Evolutionary conservation across 1,140 invertebrate species (phyloP).

Genomic region (Camponotus floridanus): DNA sequence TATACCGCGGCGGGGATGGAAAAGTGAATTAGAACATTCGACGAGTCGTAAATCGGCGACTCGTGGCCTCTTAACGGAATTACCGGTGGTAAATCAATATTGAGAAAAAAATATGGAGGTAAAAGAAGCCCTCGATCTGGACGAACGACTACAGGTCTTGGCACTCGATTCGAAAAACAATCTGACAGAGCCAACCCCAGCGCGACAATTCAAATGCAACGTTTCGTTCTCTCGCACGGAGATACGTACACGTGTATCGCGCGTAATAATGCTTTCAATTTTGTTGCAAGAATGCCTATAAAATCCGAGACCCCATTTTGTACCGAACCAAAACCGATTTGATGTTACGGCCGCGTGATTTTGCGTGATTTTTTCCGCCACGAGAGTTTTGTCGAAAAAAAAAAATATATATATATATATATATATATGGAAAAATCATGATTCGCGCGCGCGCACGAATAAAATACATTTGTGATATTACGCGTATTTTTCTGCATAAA

Average conservation of each 20-base stretch:
- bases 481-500: slow-evolving; percentile 34
- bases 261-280: slow-evolving; percentile 47
- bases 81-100: slow-evolving; percentile 76
- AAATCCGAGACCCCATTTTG: slow-evolving; percentile 21
- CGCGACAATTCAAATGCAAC: slow-evolving; percentile 36
- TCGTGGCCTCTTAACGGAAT: slow-evolving; percentile 74
- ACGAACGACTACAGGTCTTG: slow-evolving; percentile 43
- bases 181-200: slow-evolving; percentile 48
- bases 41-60: slow-evolving; percentile 73
- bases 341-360: slow-evolving; percentile 16
- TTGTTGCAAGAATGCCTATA: slow-evolving; percentile 20
- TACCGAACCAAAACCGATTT: slow-evolving; percentile 11
- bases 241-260: slow-evolving; percentile 49
- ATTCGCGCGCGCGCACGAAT: neutral
- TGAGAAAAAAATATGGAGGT: slow-evolving; percentile 45
- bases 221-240: neutral
- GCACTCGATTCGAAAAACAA: slow-evolving; percentile 58
- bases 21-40: slow-evolving; percentile 78
- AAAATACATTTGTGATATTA: neutral
- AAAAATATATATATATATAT: too few relatives aligned
- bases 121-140: slow-evolving; percentile 46
- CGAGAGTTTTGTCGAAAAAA: neutral
- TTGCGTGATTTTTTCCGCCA: neutral
- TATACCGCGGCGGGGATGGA: slow-evolving; percentile 11
- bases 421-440: slow-evolving; percentile 14